Conservation (phyloP, 2,113 vertebrate genomes). For the Labeo catla region DNA sequence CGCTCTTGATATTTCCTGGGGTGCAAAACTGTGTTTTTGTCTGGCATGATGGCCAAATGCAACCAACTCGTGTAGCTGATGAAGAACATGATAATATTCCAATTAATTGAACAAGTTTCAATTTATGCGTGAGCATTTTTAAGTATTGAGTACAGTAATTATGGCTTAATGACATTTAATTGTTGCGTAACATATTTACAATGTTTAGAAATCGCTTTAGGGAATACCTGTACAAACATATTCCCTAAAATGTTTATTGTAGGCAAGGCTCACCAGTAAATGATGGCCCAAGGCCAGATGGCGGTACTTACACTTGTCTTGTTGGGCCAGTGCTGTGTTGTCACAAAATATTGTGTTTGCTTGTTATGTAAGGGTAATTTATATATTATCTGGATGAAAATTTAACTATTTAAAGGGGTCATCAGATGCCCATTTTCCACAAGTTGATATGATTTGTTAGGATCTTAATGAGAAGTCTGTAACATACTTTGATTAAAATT, state of each 20-base stretch:
- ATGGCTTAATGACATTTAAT: neutral
- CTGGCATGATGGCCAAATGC: neutral
- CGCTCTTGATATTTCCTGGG: conserved; percentile 16
- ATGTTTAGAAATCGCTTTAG: neutral
- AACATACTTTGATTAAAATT: too few relatives aligned
- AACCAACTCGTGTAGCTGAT: neutral
- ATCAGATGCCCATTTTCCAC: too few relatives aligned
- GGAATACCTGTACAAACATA: neutral
- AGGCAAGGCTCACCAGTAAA: neutral
- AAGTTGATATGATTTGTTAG: too few relatives aligned
- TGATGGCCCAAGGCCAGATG: neutral
- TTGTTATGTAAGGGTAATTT: too few relatives aligned
- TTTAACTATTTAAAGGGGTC: too few relatives aligned
- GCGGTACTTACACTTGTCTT: neutral
- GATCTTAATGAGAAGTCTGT: too few relatives aligned
- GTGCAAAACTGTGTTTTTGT: conserved; percentile 13
- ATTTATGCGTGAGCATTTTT: neutral
- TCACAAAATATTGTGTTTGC: neutral
- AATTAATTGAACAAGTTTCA: neutral
- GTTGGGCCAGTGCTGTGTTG: neutral
- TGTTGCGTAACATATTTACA: neutral
- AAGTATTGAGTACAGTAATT: neutral
- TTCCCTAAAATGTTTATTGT: neutral
- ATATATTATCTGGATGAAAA: too few relatives aligned
- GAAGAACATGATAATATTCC: neutral